Percentiles rank a stretch among this genome's conserved stretches.
These are phyloP conservation scores for Drosophila atroscutellata DNA, from an alignment of 2,888 invertebrate genomes.

Conservation along the genomic window DNA sequence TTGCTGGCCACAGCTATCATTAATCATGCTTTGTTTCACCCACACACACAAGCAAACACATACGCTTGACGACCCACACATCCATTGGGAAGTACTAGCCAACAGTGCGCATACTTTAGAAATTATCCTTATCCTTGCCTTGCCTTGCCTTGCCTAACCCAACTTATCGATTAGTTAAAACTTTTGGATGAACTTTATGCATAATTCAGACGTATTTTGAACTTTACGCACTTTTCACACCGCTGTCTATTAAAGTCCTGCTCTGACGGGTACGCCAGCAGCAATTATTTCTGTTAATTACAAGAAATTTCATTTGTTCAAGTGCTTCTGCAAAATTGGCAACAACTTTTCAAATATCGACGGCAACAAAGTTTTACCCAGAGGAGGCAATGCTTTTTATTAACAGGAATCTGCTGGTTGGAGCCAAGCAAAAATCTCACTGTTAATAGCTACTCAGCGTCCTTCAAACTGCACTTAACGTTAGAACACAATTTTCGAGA, in stretches of 20 bases:
- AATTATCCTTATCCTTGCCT: constrained; percentile 6
- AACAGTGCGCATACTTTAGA: constrained; percentile 63
- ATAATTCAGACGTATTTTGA: constrained; percentile 52
- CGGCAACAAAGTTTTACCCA: constrained; percentile 62
- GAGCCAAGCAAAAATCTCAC: constrained; percentile 23
- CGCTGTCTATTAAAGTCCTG: constrained; percentile 62
- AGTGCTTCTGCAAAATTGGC: constrained; percentile 70
- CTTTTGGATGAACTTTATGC: constrained; percentile 57
- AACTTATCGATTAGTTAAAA: constrained; percentile 65
- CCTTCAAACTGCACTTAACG: constrained; percentile 43
- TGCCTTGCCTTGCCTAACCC: constrained; percentile 14
- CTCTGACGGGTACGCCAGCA: not conserved
- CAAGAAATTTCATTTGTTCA: constrained; percentile 61
- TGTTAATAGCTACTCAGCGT: constrained; percentile 23
- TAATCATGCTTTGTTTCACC: constrained; percentile 76
- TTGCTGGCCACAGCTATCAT: constrained; percentile 71
- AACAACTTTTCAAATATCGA: constrained; percentile 79
- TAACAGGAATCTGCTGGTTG: constrained; percentile 18
- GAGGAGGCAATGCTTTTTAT: constrained; percentile 61
- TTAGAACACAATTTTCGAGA: constrained; percentile 34
- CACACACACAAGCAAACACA: constrained; percentile 24
- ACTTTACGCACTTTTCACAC: constrained; percentile 43
- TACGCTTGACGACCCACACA: constrained; percentile 5
- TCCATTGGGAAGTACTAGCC: constrained; percentile 19
- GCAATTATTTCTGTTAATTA: constrained; percentile 71